Evolutionary conservation across 2,888 invertebrate genomes (phyloP), one percentile per base, ranked within the genome.

Genomic region (Tinea pellionella): DNA sequence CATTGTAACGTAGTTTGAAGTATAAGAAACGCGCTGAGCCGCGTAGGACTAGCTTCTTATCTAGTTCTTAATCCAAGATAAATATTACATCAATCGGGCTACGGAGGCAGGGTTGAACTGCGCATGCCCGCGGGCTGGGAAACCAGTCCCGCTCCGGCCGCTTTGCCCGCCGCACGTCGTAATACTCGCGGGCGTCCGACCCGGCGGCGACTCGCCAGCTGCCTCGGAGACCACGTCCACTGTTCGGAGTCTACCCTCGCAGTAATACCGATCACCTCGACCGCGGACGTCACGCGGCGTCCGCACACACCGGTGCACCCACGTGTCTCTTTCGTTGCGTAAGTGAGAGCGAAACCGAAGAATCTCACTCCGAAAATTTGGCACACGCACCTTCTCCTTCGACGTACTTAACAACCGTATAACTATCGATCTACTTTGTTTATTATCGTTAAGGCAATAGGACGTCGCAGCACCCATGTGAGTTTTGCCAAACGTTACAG

Each of bases 61-160:
- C 81, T 78, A 79, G 78, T 78, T 80, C 77, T 80, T 86, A 85
- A 84, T 84, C 80, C 84, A 80, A 86, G 84, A 86, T 85, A 84
- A 84, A 85, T 86, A 86, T 86, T 84, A 83, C 81, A 85, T 86
- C 84, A 84, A 86, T 84, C 77, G 82, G 80, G 79, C 29, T 77
- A 77, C 71, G 78, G 75, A 68, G 74, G 65, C 63, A 69, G 68
- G 65, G 67, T 53, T 62, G 19, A 64, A 63, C 61, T 66, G 70
- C 78, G 77, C 79, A 73, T 55, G 61, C 61, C 13, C 13, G 61
- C 59, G 61, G 67, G 63, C 66, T 73, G 65, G 51, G 72, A 69
- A 80, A 77, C 74, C 84, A 85, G 86, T 86, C 83, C 77, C 80
- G 83, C 79, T 78, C 75, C 74, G 83, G 80, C 82, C 81, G 83